Evolutionary conservation across 2,797 vertebrate genomes (phyloP), one percentile per base, ranked within the genome.

Genomic region (Sebastes jordani): DNA sequence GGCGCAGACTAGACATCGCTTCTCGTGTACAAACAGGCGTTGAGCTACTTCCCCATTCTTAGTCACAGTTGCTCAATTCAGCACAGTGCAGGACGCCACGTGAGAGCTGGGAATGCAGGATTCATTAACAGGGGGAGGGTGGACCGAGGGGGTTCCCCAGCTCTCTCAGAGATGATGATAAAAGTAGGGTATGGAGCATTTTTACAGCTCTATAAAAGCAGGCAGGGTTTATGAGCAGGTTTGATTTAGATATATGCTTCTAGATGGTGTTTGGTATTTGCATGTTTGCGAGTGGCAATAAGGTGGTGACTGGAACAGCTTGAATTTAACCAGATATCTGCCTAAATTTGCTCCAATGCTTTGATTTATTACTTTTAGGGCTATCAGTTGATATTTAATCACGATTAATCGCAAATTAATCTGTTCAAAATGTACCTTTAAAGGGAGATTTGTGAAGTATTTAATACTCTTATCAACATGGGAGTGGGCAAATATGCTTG

Each of bases 31-130:
- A 88, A 94, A 95, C 94, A 92, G 87, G 93, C 90, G 90, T 76
- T 79, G 61, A 83, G 82, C 88, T 89, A 93, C 93, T 95, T 95
- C 94, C 94, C 86, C 93, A 94, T 95, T 94, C 92, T 92, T 92
- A 86, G 63, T 82, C 88, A 91, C 90, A 90, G 92, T 95, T 95
- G 92, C 94, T 93, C 94, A 93, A 94, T 92, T 89, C 78, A 89
- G 87, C 73, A 10, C 42, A 69, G 82, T 55, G 88, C 89, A 89
- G 83, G 86, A 89, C 63, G 89, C 89, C 93, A 93, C 89, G 89
- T 94, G 92, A 95, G 93, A 89, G 86, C 88, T 89, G 88, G 92
- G 91, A 93, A 93, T 90, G 90, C 77, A 89, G 92, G 87, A 92
- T 92, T 91, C 83, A 91, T 93, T 92, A 81, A 74, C 49, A 52